phyloP scores from a whole-genome alignment of 1,140 invertebrate genomes.

The Thaumatotibia leucotreta region DNA sequence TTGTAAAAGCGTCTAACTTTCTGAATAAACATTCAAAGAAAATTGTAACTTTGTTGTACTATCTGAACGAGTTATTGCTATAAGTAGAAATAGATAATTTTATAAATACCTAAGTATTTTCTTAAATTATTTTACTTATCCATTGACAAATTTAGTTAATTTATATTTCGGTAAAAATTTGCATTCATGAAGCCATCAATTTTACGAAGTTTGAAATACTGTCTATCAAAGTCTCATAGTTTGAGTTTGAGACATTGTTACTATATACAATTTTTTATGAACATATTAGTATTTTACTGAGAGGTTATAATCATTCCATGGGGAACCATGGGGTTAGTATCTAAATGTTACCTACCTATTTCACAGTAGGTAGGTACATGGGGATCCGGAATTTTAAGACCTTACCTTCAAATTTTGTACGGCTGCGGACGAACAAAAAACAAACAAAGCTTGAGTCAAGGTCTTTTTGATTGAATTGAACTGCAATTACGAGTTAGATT shows the following conservation, averaged over 20 bases:
- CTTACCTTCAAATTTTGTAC: not conserved
- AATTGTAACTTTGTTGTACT: not conserved
- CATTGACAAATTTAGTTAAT: not conserved
- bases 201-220: no score
- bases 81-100: not conserved
- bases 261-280: no score
- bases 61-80: not conserved
- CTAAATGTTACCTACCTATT: not conserved
- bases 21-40: not conserved
- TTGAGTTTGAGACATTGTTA: no score
- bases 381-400: not conserved
- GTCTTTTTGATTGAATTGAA: not conserved
- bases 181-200: no score
- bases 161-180: not conserved
- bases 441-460: constrained; percentile 2
- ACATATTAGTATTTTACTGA: no score
- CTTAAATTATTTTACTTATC: not conserved
- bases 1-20: constrained; percentile 18
- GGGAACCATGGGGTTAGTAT: no score
- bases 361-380: no score
- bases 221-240: no score
- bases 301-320: no score
- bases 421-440: constrained; percentile 5
- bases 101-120: not conserved
- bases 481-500: constrained; percentile 1